These are phyloP conservation scores for Tachysurus fulvidraco DNA, from an alignment of 2,113 vertebrate genomes.

Conservation along the genomic window DNA sequence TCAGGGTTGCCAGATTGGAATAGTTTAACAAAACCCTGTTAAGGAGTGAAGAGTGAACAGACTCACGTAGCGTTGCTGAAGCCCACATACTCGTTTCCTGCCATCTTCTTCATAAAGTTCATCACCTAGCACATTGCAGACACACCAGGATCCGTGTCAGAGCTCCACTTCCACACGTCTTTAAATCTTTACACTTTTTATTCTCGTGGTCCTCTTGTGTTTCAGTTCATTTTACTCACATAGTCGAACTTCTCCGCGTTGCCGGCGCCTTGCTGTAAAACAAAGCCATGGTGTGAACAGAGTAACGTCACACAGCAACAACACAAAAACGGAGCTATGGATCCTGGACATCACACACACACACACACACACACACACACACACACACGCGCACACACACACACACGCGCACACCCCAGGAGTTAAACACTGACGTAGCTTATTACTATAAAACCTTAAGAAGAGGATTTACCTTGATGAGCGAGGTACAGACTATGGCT, in stretches of 20 bases:
- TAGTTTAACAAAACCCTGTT: neutral
- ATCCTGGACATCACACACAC: neutral
- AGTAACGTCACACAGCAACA: neutral
- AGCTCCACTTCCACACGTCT: neutral
- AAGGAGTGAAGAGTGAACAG: neutral
- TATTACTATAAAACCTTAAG: neutral
- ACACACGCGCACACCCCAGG: neutral
- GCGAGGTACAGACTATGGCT: slow-evolving; percentile 95
- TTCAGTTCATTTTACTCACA: slow-evolving; percentile 76
- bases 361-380: no score
- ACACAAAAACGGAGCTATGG: neutral
- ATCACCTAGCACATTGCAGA: slow-evolving; percentile 80
- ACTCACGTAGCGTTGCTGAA: slow-evolving; percentile 99
- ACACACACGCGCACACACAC: no score
- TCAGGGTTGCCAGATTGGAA: neutral
- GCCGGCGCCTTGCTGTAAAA: slow-evolving; percentile 91
- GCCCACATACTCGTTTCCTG: slow-evolving; percentile 97
- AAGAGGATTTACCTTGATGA: slow-evolving; percentile 90
- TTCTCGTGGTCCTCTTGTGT: no score
- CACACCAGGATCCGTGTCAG: neutral
- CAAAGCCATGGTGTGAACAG: slow-evolving; percentile 61
- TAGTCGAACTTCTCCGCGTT: slow-evolving; percentile 99
- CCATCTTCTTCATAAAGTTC: slow-evolving; percentile 98
- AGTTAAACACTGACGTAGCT: neutral
- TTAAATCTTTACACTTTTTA: neutral